These are phyloP conservation scores for Temnothorax curvispinosus DNA, from an alignment of 1,140 invertebrate genomes.

Conservation along the genomic window DNA sequence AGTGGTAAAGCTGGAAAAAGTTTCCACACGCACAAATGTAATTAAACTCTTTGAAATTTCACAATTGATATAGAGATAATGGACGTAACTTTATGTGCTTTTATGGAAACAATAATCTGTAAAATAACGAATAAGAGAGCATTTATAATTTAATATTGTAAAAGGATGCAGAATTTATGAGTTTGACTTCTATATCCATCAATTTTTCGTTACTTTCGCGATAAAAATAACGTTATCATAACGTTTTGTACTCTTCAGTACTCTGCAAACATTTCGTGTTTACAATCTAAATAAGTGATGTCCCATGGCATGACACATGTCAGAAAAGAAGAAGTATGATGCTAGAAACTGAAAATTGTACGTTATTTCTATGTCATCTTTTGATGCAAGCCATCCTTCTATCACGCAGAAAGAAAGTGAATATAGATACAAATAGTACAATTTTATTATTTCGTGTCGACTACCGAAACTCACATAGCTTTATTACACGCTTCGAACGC, in stretches of 20 bases:
- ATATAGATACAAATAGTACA: constrained; percentile 2
- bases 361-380: constrained; percentile 30
- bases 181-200: neutral
- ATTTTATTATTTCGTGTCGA: constrained; percentile 41
- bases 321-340: constrained; percentile 23
- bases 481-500: neutral
- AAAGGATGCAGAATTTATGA: neutral
- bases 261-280: constrained; percentile 27
- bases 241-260: neutral
- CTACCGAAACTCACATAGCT: neutral
- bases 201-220: neutral
- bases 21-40: neutral
- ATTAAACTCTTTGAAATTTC: neutral
- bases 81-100: constrained; percentile 1
- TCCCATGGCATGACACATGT: constrained; percentile 10
- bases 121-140: neutral
- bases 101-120: neutral
- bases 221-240: constrained; percentile 22
- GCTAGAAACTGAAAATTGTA: constrained; percentile 13
- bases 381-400: neutral
- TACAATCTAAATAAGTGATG: constrained; percentile 49
- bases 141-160: neutral
- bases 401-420: neutral
- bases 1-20: neutral
- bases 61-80: neutral